phyloP scores from a whole-genome alignment of 2,888 invertebrate species.

The Archaeoteleia sp. region DNA sequence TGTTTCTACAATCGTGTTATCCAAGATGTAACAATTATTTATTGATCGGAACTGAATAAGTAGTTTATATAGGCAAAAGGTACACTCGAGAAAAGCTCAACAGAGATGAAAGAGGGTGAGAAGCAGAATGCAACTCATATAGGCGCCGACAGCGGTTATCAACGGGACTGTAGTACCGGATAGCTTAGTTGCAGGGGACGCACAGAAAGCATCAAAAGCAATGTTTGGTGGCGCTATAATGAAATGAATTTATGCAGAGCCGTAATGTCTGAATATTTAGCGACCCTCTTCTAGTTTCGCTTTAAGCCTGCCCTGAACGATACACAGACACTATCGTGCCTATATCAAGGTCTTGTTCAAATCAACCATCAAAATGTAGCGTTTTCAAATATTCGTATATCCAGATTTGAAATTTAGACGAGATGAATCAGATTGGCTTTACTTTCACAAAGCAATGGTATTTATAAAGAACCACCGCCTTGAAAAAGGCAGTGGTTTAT shows the following conservation, averaged over 20 bases:
- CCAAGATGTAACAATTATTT: slow-evolving; percentile 37
- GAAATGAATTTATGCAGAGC: slow-evolving; percentile 82
- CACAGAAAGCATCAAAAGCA: slow-evolving; percentile 76
- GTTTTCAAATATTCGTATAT: slow-evolving; percentile 35
- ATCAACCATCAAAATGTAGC: slow-evolving; percentile 49
- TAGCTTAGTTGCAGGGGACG: slow-evolving; percentile 58
- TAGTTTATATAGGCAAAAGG: slow-evolving; percentile 41
- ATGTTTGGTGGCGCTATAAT: slow-evolving; percentile 80
- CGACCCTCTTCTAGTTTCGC: slow-evolving; percentile 73
- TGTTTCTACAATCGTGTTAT: slow-evolving; percentile 22
- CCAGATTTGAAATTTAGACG: slow-evolving; percentile 43
- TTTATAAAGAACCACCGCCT: background rate
- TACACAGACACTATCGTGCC: slow-evolving; percentile 49
- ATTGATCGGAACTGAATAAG: slow-evolving; percentile 43
- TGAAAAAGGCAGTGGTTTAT: background rate
- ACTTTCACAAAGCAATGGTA: slow-evolving; percentile 2
- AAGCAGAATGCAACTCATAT: slow-evolving; percentile 49
- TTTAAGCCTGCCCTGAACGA: slow-evolving; percentile 66
- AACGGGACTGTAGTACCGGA: slow-evolving; percentile 52
- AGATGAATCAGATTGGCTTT: slow-evolving; percentile 29
- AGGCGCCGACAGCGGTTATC: slow-evolving; percentile 53
- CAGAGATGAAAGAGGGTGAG: slow-evolving; percentile 42
- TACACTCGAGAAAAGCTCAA: slow-evolving; percentile 43
- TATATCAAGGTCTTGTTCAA: slow-evolving; percentile 45
- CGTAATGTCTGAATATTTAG: slow-evolving; percentile 78